Evolutionary conservation across 2,888 invertebrate genomes (phyloP).

Genomic region (Rhorus exstirpatorius): DNA sequence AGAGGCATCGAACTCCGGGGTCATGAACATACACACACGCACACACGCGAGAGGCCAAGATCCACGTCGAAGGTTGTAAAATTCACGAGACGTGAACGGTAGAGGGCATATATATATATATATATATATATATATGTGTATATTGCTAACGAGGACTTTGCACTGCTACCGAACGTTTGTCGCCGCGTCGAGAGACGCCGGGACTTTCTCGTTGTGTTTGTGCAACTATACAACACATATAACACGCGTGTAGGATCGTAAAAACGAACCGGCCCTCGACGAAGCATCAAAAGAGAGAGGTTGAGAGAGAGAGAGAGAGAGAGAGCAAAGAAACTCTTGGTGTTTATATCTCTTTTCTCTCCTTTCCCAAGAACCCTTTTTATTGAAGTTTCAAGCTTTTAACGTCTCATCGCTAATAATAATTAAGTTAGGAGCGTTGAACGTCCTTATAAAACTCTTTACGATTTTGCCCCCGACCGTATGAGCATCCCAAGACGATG

Average conservation of each 20-base stretch:
- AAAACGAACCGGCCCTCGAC: constrained; percentile 67
- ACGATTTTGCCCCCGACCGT: constrained; percentile 12
- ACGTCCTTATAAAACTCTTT: constrained; percentile 40
- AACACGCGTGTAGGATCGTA: constrained; percentile 66
- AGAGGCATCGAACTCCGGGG: constrained; percentile 54
- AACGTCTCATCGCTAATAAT: constrained; percentile 65
- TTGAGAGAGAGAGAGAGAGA: constrained; percentile 11
- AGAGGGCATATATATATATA: not conserved
- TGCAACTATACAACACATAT: constrained; percentile 45
- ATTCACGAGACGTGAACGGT: constrained; percentile 54
- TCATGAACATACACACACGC: not conserved
- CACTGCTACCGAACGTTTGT: constrained; percentile 63
- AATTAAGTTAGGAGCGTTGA: constrained; percentile 49
- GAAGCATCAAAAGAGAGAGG: constrained; percentile 23
- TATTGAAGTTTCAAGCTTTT: constrained; percentile 59
- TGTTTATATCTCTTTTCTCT: constrained; percentile 54
- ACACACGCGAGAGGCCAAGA: not conserved
- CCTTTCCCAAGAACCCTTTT: constrained; percentile 44
- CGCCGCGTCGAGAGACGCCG: constrained; percentile 51
- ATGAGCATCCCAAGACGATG: not conserved
- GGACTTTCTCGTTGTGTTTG: constrained; percentile 48
- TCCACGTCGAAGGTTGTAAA: constrained; percentile 63
- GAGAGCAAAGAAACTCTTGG: constrained; percentile 22
- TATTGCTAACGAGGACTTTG: constrained; percentile 69
- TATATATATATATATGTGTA: constrained; percentile 17